Base-by-base conservation (phyloP, 2,888 invertebrate genomes). In the Malachius bipustulatus region DNA sequence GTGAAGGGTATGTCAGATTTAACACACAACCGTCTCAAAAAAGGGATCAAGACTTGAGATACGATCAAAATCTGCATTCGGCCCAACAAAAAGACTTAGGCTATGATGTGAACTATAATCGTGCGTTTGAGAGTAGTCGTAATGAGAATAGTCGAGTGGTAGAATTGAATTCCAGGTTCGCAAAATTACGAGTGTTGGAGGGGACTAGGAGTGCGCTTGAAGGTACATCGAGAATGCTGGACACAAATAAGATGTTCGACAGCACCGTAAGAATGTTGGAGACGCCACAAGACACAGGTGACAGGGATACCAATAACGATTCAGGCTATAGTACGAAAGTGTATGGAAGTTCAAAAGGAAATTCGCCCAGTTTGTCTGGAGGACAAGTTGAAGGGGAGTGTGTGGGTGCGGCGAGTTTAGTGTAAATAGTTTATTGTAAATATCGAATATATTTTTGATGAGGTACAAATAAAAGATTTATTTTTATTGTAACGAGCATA, bases 321-420 rank as follows among this genome's bases (percentile, higher is more conserved):
- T 85, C 85, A 1, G 87, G 87, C 1, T 87, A 87, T 57, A 83
- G 83, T 49, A 84, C 84, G 26, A 79, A 82, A 52, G 78, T 82
- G 47, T 82, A 82, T 45, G 81, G 80, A 1, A 81, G 81, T 45
- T 79, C 80, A 4, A 77, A 81, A 51, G 80, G 82, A 1, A 78
- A 82, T 15, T 80, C 80, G n/a, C 81, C 82, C 2, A 78, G 78
- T 55, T 65, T 81, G 31, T 79, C 78, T 19, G 75, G 74, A 27
- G 47, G 48, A 45, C 58, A 60, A 46, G 56, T 54, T 30, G 59
- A 59, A 36, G 52, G 53, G 15, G 57, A 57, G 36, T 57, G 56
- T 45, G 42, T 62, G 26, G 76, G 76, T 28, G 67, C 77, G 10
- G 75, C 78, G 4, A 79, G 79, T 62, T 69, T 79, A 51, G 79